Evolutionary conservation across 2,797 vertebrate species (phyloP), one percentile per base, ranked within the genome.

Genomic region (Enteromius trimaculatus): DNA sequence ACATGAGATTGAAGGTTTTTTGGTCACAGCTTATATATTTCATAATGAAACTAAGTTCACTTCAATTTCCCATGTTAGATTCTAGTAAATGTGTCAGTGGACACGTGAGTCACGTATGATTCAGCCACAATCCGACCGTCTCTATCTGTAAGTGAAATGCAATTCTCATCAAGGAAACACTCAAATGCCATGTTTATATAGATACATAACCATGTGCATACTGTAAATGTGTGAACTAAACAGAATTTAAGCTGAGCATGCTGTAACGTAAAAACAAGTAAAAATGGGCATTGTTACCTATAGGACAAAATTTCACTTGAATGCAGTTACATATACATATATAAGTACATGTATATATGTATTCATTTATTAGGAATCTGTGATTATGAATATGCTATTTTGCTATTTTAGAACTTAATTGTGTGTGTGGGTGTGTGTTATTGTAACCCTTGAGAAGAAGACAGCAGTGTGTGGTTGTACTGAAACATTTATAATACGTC

Each of bases 401-500:
- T 29, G n/a, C 0, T 26, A 17, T 71, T 42, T 44, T 70, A 19
- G 8, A 71, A 0, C 53, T 55, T 55, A 51, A 51, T 17, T 19
- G 49, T 39, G 8, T 39, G 8, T 39, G 8, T 9, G 3, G 9
- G 3, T 39, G 3, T 39, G 1, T 39, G 1, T 44, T 23, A 39
- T 26, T 87, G 39, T 83, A 58, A 60, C 69, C 29, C 60, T 64
- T 13, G 66, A 77, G 77, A 80, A 85, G 62, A 58, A 87, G 86
- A 87, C 81, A 80, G 86, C 71, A 86, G 84, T 77, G 77, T 79
- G 86, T 79, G 84, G 79, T 84, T 80, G 88, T 90, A 88, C 89
- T 92, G 88, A 91, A 90, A 92, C 88, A 89, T 90, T 91, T 86
- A 90, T 87, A 91, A 90, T 89, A 82, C 87, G 83, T 88, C 87